These are phyloP conservation scores for Trissonchulus latispiculum DNA, from an alignment of 2,888 invertebrate genomes.

Conservation along the genomic window DNA sequence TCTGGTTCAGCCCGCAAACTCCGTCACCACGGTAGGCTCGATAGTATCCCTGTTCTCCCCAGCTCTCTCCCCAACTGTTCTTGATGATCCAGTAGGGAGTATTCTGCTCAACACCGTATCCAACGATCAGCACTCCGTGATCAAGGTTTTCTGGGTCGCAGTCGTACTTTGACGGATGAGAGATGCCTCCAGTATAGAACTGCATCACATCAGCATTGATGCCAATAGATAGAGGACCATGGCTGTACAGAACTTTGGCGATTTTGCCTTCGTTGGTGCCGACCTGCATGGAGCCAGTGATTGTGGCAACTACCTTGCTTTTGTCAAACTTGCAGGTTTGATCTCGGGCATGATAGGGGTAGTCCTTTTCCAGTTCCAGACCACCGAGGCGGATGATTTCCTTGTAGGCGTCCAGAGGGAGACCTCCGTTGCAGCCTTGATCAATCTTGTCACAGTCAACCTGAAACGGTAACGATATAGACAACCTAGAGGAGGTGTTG, in stretches of 20 bases:
- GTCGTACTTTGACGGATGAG: constrained; percentile 33
- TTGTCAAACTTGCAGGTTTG: too few relatives aligned
- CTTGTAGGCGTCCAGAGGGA: constrained; percentile 75
- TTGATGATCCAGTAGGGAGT: too few relatives aligned
- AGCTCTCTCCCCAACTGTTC: constrained; percentile 37
- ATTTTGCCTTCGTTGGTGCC: constrained; percentile 38
- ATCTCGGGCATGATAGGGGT: constrained; percentile 63
- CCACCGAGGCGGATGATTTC: constrained; percentile 60
- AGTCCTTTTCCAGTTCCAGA: constrained; percentile 72
- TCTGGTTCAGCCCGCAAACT: constrained; percentile 80
- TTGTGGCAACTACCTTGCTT: too few relatives aligned
- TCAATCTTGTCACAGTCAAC: too few relatives aligned
- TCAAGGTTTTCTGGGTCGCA: constrained; percentile 53
- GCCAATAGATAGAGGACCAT: constrained; percentile 46
- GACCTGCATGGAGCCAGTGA: too few relatives aligned
- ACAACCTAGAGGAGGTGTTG: too few relatives aligned
- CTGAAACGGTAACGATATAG: too few relatives aligned
- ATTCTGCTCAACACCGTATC: constrained; percentile 32
- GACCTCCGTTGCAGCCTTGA: constrained; percentile 70
- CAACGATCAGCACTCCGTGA: constrained; percentile 58
- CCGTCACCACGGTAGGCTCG: constrained; percentile 86
- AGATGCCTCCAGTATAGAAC: too few relatives aligned
- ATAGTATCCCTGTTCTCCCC: constrained; percentile 52
- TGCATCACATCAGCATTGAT: constrained; percentile 40
- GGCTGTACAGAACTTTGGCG: constrained; percentile 36